Evolutionary conservation across 2,797 vertebrate genomes (phyloP).

Genomic region (Toxotes lorentzi): DNA sequence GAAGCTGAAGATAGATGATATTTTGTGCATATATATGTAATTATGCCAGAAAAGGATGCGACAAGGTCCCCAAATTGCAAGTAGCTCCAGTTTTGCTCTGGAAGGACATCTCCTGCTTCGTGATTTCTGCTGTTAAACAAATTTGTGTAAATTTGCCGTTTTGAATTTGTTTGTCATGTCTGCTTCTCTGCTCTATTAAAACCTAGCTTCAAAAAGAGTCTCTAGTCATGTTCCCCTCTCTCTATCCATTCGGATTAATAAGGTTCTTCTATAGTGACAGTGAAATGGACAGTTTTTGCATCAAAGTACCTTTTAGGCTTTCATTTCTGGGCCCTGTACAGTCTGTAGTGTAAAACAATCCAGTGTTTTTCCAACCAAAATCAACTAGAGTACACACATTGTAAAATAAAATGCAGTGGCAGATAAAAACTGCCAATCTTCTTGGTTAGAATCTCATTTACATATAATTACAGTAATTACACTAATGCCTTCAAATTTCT

Average conservation of each 20-base stretch:
- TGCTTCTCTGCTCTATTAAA: background rate
- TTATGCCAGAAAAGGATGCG: background rate
- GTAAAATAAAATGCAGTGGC: conserved; percentile 18
- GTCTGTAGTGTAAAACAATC: conserved; percentile 7
- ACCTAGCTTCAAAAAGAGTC: background rate
- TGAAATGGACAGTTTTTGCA: background rate
- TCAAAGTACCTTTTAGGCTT: background rate
- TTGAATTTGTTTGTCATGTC: background rate
- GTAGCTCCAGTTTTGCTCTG: background rate
- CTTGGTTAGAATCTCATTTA: conserved; percentile 30
- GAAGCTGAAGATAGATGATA: background rate
- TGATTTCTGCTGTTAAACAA: background rate
- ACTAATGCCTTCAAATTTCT: conserved; percentile 36
- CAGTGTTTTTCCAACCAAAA: conserved; percentile 6
- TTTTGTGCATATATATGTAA: background rate
- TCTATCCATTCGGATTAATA: background rate
- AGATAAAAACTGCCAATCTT: conserved; percentile 9
- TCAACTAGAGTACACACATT: background rate
- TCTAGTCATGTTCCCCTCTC: background rate
- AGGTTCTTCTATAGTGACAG: background rate
- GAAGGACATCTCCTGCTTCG: background rate
- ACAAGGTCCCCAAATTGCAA: background rate
- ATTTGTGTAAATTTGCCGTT: background rate
- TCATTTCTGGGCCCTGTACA: background rate
- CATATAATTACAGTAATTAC: conserved; percentile 46